Conservation (phyloP, 2,113 vertebrate genomes). For the Ploceus nigricollis region DNA sequence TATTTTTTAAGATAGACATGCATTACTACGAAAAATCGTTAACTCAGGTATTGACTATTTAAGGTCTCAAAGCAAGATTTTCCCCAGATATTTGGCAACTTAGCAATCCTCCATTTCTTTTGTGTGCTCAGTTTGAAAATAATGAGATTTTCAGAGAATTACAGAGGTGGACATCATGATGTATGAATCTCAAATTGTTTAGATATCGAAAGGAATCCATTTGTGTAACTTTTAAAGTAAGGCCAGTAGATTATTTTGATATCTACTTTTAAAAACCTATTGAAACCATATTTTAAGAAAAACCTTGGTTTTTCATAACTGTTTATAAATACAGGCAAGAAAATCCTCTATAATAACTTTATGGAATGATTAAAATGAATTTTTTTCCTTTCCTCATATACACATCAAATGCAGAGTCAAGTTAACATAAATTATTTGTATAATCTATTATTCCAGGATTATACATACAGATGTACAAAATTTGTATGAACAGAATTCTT, state of each 20-base stretch:
- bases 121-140: neutral
- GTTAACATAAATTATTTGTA: neutral
- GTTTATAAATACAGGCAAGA: neutral
- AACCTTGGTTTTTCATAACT: neutral
- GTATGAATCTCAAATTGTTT: neutral
- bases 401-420: neutral
- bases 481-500: neutral
- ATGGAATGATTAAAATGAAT: fast-evolving
- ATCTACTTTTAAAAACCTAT: neutral
- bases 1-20: neutral
- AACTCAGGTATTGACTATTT: neutral
- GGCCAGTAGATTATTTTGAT: neutral
- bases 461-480: neutral
- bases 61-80: neutral
- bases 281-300: neutral
- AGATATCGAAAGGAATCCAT: neutral
- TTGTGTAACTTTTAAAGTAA: neutral
- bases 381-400: neutral
- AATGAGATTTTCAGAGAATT: neutral
- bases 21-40: neutral
- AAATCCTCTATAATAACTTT: neutral
- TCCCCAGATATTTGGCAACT: neutral
- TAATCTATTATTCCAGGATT: neutral
- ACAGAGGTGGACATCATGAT: neutral
- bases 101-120: neutral